Base-by-base conservation (phyloP, 1,140 invertebrate genomes). In the Epicauta chinensis region DNA sequence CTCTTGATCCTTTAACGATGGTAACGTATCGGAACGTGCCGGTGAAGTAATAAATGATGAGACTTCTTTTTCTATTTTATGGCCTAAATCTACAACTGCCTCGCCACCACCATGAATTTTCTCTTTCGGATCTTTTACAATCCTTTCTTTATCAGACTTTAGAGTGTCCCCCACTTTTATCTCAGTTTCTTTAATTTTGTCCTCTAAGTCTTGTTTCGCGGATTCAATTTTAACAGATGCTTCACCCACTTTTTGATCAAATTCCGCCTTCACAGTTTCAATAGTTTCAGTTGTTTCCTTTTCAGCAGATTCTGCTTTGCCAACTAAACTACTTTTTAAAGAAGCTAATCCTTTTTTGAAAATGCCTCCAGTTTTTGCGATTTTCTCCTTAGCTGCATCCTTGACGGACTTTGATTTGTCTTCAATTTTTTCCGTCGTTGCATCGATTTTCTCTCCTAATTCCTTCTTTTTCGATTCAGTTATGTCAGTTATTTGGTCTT, bases 401-500 rank as follows among this genome's bases (percentile, higher is more conserved):
- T 37, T 12, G 3, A 47, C n/a, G n/a, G 13, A 16, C 23, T 37
- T 38, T 4, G 23, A 38, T 17, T 47, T 35, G 4, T 37, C 45
- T 12, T 36, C 16, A 16, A 15, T 32, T 36, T 34, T 47, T 23
- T 47, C 35, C 23, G 37, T 47, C 29, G 35, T 10, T 11, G 15
- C 11, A 40, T 40, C 38, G n/a, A 7, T 7, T 2, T 23, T 23
- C 4, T 23, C 23, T 23, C 7, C 23, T 5, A 23, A 5, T 23
- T 23, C 23, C 2, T 23, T 23, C 23, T 40, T 40, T 2, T 3
- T 14, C 3, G 10, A 15, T 1, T 16, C 38, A 13, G 2, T 35
- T 46, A n/a, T 23, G 10, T 48, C 42, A 36, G 55, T 49, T 7
- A 39, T 29, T 55, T 53, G 55, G 40, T 46, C 16, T 4, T 35